Base-by-base conservation (phyloP, 2,113 vertebrate genomes). In the Seriola dumerili region DNA sequence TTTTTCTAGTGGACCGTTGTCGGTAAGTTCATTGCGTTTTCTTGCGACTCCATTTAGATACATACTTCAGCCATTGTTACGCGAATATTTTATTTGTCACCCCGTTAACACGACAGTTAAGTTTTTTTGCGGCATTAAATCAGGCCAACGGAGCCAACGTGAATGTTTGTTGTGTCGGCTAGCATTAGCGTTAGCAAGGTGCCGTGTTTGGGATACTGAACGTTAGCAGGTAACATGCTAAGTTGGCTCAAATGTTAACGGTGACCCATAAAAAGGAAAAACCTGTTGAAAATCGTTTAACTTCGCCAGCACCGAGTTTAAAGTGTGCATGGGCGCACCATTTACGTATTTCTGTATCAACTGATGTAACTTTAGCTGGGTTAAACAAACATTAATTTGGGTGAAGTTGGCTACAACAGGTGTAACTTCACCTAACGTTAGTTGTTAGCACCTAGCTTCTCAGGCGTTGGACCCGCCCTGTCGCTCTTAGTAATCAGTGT, bases 171-270 rank as follows among this genome's bases (percentile, higher is more conserved):
- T 89, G 61, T 90, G 81, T 82, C 46, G 48, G 74, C 48, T 93
- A 94, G 80, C 91, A 76, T 83, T 93, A 91, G 90, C 88, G 9
- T 73, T 91, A 91, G 89, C 85, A 72, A 57, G 25, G 23, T 77
- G 36, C 34, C 38, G 54, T 54, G 80, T 81, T 68, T 44, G 63
- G 34, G 42, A n/a, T 3, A 21, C 57, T 16, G n/a, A 6, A 32
- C 23, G 78, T 67, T 86, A 81, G 73, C 82, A 91, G 88, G 86
- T 88, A 81, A 67, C 55, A 2, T 21, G 58, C 32, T 59, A 52
- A 40, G 62, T n/a, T 46, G 16, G 5, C 32, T 58, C 14, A 36
- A 23, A 25, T 54, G 23, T 23, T 36, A 10, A 10, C 29, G 16
- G 1, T 13, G 29, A 34, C 11, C 12, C 21, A 9, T 38, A 32